Evolutionary conservation across 2,113 vertebrate genomes (phyloP), one percentile per base, ranked within the genome.

Genomic region (Lethenteron reissneri): DNA sequence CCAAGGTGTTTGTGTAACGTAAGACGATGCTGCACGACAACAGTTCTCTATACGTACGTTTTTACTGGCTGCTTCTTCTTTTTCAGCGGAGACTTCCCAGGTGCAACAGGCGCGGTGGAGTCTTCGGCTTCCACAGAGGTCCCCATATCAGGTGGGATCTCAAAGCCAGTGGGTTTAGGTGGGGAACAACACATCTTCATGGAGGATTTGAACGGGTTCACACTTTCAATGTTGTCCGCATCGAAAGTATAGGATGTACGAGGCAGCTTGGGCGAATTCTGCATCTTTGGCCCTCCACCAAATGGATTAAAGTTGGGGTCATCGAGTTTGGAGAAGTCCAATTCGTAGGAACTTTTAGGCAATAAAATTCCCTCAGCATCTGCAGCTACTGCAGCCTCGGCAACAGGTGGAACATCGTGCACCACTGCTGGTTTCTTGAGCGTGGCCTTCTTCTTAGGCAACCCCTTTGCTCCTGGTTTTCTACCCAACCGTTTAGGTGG

Each of bases 301-400:
- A 88, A 84, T 0, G 80, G 84, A 76, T 80, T 85, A 19, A 85
- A 84, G 77, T 84, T 78, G 1, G 85, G 84, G 75, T 87, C 82
- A 5, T 86, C 83, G 71, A 85, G 73, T 57, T 84, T 79, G 15
- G 82, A 81, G 79, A 78, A 81, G 73, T 83, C 81, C 72, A 85
- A 77, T 1, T 74, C 74, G 57, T 83, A 85, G 13, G 83, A 77
- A 9, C 75, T 78, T 76, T 74, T 82, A 17, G 80, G 74, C 70
- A 76, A n/a, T 12, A 77, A 76, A 57, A 71, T 9, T 3, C 77
- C 71, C 2, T 79, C 78, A 71, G 75, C 75, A 1, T 58, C 70
- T 1, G 71, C 57, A 25, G 72, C 70, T 8, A 56, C 72, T 56
- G 64, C 17, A 64, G 3, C 4, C 11, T 57, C 14, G 41, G 41